A percentile compares a stretch with the other conserved stretches of the same genome.
phyloP scores from a whole-genome alignment of 2,888 invertebrate species.

The Rhagonycha lutea region DNA sequence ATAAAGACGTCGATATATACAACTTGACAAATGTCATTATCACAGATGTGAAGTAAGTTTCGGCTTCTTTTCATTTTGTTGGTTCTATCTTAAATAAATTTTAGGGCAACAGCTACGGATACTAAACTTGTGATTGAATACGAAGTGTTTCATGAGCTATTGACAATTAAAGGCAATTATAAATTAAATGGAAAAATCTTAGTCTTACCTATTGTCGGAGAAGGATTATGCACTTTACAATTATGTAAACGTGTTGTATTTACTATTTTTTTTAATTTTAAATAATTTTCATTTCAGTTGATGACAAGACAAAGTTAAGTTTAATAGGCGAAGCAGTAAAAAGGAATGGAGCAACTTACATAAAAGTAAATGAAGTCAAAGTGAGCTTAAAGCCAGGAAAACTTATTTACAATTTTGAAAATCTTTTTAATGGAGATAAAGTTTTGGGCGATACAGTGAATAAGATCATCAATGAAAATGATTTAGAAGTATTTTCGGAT shows the following conservation, averaged over 20 bases:
- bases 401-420: constrained; percentile 66
- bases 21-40: constrained; percentile 66
- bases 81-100: not conserved
- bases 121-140: constrained; percentile 58
- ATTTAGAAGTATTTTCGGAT: constrained; percentile 48
- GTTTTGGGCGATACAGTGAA: constrained; percentile 46
- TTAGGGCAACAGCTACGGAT: not conserved
- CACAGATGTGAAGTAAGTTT: constrained; percentile 59
- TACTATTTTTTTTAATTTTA: not conserved
- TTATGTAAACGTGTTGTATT: constrained; percentile 58
- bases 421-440: constrained; percentile 59
- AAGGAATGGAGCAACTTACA: constrained; percentile 66
- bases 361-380: constrained; percentile 66
- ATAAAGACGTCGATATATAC: constrained; percentile 66
- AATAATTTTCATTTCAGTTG: constrained; percentile 3
- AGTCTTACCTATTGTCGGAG: constrained; percentile 69
- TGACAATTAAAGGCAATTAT: constrained; percentile 71
- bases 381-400: constrained; percentile 66
- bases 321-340: constrained; percentile 60
- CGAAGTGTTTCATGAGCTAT: constrained; percentile 59
- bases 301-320: not conserved
- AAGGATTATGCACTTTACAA: constrained; percentile 70
- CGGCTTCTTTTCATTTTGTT: not conserved
- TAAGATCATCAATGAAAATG: constrained; percentile 52
- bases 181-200: constrained; percentile 70